Base-by-base conservation (phyloP, 2,113 vertebrate species). In the Chaetodon trifascialis region DNA sequence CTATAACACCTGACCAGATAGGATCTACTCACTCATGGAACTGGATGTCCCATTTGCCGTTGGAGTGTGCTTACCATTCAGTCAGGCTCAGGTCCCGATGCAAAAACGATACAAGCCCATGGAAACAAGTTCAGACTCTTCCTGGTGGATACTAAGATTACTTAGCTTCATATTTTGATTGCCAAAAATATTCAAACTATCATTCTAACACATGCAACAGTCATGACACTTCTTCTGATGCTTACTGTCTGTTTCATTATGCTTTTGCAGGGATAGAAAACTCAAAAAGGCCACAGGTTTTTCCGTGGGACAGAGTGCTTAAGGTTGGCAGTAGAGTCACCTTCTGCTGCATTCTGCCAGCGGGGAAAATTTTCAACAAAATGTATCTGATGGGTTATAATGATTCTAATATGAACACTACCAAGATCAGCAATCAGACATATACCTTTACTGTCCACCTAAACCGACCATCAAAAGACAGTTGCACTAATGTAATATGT, bases 281-380 rank as follows among this genome's bases (percentile, higher is more conserved):
- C 38, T 8, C n/a, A 8, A 0, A 3, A 12, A 0, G 1, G 0
- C 2, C 17, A 0, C 0, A 40, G 4, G 55, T 94, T 23, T 94
- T 63, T 58, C 95, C 95, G 58, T n/a, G 6, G n/a, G 92, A 95
- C 46, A 23, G 0, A 23, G 11, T 68, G 34, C 64, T 92, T 14
- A 0, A 47, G 1, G 93, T 88, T 4, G 93, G 90, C 74, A 91
- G 89, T 34, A 85, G 0, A 1, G 70, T 47, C 44, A 90, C 83
- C 0, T 94, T 95, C 88, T 95, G 94, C 89, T 96, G 95, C 25
- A 56, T 93, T 46, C 4, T 92, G 42, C 84, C 90, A 4, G 47
- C 8, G 0, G 54, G 58, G 0, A 0, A 54, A 0, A 17, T 0
- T 0, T 85, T 93, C 1, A 0, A 3, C 0, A 1, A 36, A 9